phyloP scores from a whole-genome alignment of 2,797 vertebrate species.

The Pseudomugil gertrudae region DNA sequence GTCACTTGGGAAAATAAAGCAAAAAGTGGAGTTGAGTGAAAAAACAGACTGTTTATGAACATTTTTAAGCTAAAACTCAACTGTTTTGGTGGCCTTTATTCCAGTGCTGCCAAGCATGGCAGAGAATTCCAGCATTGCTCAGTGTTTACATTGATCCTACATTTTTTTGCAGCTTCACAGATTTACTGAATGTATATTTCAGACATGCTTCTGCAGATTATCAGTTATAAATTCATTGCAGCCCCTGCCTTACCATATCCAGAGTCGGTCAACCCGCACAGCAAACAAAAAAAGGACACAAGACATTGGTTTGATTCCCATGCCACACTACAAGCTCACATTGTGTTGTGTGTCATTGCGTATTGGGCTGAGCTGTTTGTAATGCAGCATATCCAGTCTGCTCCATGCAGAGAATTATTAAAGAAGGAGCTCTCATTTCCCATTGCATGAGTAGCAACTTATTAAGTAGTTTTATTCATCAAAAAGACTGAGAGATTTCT shows the following conservation, averaged over 20 bases:
- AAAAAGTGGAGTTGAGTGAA: background rate
- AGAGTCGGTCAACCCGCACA: background rate
- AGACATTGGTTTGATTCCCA: background rate
- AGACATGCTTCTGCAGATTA: background rate
- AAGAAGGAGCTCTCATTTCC: background rate
- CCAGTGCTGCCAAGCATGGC: background rate
- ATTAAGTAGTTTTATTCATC: slow-evolving; percentile 5
- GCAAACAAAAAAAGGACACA: slow-evolving; percentile 17
- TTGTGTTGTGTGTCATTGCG: background rate
- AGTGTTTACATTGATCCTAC: background rate
- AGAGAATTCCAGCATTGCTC: background rate
- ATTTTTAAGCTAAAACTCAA: background rate
- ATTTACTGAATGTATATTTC: slow-evolving; percentile 10
- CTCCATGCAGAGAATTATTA: background rate
- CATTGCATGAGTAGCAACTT: background rate
- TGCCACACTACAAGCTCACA: background rate
- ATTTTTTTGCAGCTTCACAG: slow-evolving; percentile 4
- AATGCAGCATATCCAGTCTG: background rate
- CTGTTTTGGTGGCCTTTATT: background rate
- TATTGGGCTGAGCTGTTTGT: slow-evolving; percentile 2
- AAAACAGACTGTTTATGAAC: background rate
- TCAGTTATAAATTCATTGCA: slow-evolving; percentile 10
- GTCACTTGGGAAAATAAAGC: slow-evolving; percentile 2
- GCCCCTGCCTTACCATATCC: slow-evolving; percentile 3
- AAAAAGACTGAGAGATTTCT: background rate